phyloP scores from a whole-genome alignment of 2,113 vertebrate genomes.

The Nerophis ophidion region DNA sequence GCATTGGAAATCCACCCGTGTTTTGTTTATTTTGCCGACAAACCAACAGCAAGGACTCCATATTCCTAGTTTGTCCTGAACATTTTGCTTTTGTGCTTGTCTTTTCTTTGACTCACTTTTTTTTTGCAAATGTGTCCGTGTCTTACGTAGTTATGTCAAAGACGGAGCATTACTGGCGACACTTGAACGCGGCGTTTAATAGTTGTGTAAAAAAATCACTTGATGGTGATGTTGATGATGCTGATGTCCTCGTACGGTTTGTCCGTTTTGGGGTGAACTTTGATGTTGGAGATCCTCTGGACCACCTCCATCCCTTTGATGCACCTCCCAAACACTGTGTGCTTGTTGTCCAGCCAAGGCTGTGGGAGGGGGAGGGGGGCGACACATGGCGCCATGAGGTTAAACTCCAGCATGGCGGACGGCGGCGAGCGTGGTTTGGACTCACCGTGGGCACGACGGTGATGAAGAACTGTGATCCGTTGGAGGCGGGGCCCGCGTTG shows the following conservation, averaged over 20 bases:
- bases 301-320: slow-evolving; percentile 98
- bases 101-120: too few relatives aligned
- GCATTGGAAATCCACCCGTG: too few relatives aligned
- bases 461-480: slow-evolving; percentile 95
- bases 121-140: too few relatives aligned
- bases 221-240: slow-evolving; percentile 97
- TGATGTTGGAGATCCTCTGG: slow-evolving; percentile 94
- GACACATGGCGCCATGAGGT: background rate
- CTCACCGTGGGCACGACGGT: slow-evolving; percentile 97
- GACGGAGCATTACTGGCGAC: too few relatives aligned
- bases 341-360: slow-evolving; percentile 99
- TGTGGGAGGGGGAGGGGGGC: slow-evolving; percentile 35
- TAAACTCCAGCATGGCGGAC: background rate
- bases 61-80: background rate
- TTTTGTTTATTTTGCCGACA: too few relatives aligned
- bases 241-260: slow-evolving; percentile 97
- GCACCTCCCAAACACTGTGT: slow-evolving; percentile 93
- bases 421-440: background rate
- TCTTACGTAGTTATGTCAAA: background rate
- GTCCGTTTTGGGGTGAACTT: slow-evolving; percentile 97
- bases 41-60: too few relatives aligned
- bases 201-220: slow-evolving; percentile 62
- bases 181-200: slow-evolving; percentile 14
- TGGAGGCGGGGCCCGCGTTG: slow-evolving; percentile 89
- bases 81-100: too few relatives aligned